Percentiles rank a stretch among this genome's conserved stretches.
These are phyloP conservation scores for Stegophylla sp. DNA, from an alignment of 2,888 invertebrate genomes.

Conservation along the genomic window DNA sequence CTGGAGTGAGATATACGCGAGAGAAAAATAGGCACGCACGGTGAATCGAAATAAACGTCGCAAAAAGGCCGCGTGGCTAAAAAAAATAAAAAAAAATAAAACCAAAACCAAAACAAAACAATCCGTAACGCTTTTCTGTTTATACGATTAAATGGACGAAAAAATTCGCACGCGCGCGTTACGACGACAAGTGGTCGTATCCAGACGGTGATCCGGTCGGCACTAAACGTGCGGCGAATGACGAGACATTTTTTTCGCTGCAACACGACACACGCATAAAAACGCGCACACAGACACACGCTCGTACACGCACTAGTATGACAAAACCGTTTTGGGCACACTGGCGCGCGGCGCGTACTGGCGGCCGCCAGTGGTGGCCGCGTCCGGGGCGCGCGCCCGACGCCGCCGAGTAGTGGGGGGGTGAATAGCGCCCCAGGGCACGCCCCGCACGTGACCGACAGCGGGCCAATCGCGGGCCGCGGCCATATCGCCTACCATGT, in stretches of 20 bases:
- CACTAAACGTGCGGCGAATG: slow-evolving; percentile 34
- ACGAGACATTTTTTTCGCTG: slow-evolving; percentile 36
- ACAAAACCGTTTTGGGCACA: slow-evolving; percentile 29
- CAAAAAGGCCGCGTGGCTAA: too few relatives aligned
- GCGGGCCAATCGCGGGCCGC: slow-evolving; percentile 38
- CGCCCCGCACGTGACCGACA: slow-evolving; percentile 55
- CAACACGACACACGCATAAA: neutral
- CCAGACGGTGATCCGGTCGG: slow-evolving; percentile 18
- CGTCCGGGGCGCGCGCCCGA: neutral
- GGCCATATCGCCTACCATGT: slow-evolving; percentile 55
- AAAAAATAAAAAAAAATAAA: neutral
- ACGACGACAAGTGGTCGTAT: neutral
- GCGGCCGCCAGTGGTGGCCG: neutral
- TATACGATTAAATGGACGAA: too few relatives aligned
- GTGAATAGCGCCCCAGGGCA: slow-evolving; percentile 9
- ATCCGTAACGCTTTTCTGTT: neutral
- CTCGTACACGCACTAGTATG: too few relatives aligned
- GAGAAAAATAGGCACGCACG: neutral
- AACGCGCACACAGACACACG: neutral
- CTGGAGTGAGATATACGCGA: too few relatives aligned
- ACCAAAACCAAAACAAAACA: neutral
- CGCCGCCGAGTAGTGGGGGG: slow-evolving; percentile 12
- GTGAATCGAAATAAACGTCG: too few relatives aligned
- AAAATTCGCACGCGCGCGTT: slow-evolving; percentile 18
- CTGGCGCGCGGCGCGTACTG: slow-evolving; percentile 25